A percentile compares a stretch with the other conserved stretches of the same genome.
Evolutionary conservation across 1,140 invertebrate species (phyloP).

Genomic region (Lycorma delicatula): DNA sequence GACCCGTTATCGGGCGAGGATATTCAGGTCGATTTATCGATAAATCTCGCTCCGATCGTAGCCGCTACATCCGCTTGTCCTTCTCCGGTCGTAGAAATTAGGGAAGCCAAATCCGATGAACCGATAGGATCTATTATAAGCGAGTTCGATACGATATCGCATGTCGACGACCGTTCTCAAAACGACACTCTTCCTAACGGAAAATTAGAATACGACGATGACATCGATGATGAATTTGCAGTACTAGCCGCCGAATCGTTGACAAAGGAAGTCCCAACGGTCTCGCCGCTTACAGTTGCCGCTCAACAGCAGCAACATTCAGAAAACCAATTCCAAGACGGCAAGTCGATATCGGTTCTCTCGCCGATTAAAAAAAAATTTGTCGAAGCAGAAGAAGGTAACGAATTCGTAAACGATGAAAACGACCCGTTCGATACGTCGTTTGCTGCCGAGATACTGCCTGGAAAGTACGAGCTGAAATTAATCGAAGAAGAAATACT

Average conservation of each 20-base stretch:
- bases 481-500: slow-evolving; percentile 51
- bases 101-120: background rate
- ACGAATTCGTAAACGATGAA: slow-evolving; percentile 38
- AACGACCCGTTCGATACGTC: slow-evolving; percentile 80
- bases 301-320: background rate
- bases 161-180: background rate
- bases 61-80: background rate
- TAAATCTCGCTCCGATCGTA: slow-evolving; percentile 14
- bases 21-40: slow-evolving; percentile 14
- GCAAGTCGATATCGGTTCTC: slow-evolving; percentile 6
- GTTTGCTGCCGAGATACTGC: slow-evolving; percentile 67
- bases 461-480: slow-evolving; percentile 53
- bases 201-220: slow-evolving; percentile 37
- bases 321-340: slow-evolving; percentile 2
- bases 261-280: slow-evolving; percentile 37
- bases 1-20: slow-evolving; percentile 43
- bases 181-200: background rate
- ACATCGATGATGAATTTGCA: slow-evolving; percentile 61
- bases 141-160: slow-evolving; percentile 9
- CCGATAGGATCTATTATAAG: slow-evolving; percentile 7
- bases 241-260: slow-evolving; percentile 62
- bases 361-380: background rate
- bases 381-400: slow-evolving; percentile 9
- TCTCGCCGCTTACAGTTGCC: slow-evolving; percentile 3
- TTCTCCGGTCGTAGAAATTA: slow-evolving; percentile 9